Evolutionary conservation across 2,888 invertebrate species (phyloP), one percentile per base, ranked within the genome.

Genomic region (Polyommatus icarus): DNA sequence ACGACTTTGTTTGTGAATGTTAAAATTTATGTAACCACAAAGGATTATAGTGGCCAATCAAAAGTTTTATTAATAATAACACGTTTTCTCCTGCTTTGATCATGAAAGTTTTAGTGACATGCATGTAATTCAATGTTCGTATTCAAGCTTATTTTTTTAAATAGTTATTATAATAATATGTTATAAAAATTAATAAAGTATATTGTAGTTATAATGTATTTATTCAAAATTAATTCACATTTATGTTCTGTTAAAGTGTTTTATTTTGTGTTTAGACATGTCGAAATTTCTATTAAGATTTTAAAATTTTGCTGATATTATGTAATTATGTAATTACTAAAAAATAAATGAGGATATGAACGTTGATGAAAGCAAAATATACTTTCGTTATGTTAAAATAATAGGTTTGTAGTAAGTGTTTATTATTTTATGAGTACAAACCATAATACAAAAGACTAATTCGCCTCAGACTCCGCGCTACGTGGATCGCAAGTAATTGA

Each of bases 11-110:
- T 79, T 82, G 80, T 83, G 79, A 83, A 82, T 83, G 82, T 84
- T 82, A 79, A 82, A 82, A 79, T 83, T 84, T 83, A 84, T 84
- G 81, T 76, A 80, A 82, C 83, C 84, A 80, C 85, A 84, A 85
- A 85, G 84, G 82, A 78, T 79, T 86, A 87, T 83, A 87, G 83
- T 82, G 79, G 77, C 76, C 79, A 79, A 80, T 84, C 82, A 84
- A 82, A 81, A 77, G 76, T 85, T 85, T 85, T 85, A 86, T 86
- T 84, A 84, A 86, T 84, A 75, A 75, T 50, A 54, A 54, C 54
- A 54, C 75, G 50, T 46, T 73, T 73, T 46, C 73, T 75, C 40
- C 46, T 54, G 75, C 75, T 75, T 75, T 73, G 73, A 73, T 20
- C 40, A 20, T 73, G 67, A 67, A 67, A 12, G 6, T 67, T 67